Base-by-base conservation (phyloP, 2,888 invertebrate genomes). In the Melanchra persicariae region DNA sequence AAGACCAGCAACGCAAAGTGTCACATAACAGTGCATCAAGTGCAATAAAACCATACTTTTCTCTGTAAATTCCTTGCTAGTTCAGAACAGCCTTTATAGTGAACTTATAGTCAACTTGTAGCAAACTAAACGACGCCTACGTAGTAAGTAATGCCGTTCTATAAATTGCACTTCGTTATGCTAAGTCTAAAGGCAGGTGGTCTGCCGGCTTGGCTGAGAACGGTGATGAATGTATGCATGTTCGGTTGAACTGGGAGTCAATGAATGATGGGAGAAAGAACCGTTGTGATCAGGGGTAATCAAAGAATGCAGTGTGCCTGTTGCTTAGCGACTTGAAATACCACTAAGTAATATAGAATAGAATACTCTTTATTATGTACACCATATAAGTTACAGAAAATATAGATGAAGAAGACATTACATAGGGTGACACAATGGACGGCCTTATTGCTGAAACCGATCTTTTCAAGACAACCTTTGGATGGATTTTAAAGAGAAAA, bases 131-230 rank as follows among this genome's bases (percentile, higher is more conserved):
- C 77, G 72, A 77, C 82, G 84, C 87, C 87, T 84, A 86, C 87
- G 76, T 83, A 80, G 81, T 83, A 74, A 74, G 82, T 79, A 75
- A 86, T 83, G 85, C 84, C 78, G 89, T 85, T 86, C 90, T 92
- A 94, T 94, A 94, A 93, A 94, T 94, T 91, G 90, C 89, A 89
- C 90, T 93, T 94, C 91, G 94, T 93, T 94, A 94, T 92, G 90
- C 90, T 88, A 89, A 91, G 87, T 89, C 90, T 85, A 81, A 84
- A 89, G 93, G 92, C 94, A 94, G 94, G 94, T 94, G 94, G 93
- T 90, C 86, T 64, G 67, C 61, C 70, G 79, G 82, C 79, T 87
- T 88, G 85, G 85, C 85, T 85, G 86, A 69, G 84, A 77, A 76
- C 75, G 69, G 76, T 82, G 86, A 85, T 82, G 78, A 81, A 87